These are phyloP conservation scores for Lamprotornis superbus DNA, from an alignment of 2,113 vertebrate species.

Conservation along the genomic window DNA sequence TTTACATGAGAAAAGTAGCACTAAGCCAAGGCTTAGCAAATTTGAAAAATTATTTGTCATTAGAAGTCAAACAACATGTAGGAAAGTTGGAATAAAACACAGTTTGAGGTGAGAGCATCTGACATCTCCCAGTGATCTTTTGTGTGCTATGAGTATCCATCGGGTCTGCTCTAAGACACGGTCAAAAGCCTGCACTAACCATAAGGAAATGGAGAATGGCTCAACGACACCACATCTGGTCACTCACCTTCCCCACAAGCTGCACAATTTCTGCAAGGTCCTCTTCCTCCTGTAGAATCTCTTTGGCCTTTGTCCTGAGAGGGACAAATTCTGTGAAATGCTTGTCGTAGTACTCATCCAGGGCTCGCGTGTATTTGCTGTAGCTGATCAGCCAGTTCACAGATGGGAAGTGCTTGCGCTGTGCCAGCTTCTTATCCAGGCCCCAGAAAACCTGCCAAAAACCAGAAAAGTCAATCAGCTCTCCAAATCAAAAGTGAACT, in stretches of 20 bases:
- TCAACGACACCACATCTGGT: neutral
- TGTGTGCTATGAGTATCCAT: neutral
- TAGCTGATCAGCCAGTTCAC: constrained; percentile 99
- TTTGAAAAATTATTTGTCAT: neutral
- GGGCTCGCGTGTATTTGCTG: constrained; percentile 93
- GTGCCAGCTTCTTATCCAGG: constrained; percentile 97
- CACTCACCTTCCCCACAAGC: constrained; percentile 93
- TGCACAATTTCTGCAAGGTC: constrained; percentile 97
- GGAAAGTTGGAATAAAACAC: neutral
- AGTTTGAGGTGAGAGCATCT: neutral
- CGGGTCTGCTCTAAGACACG: neutral
- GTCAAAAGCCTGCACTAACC: neutral
- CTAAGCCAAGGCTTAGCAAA: neutral
- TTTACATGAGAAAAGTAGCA: neutral
- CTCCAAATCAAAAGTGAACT: neutral
- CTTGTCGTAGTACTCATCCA: constrained; percentile 97
- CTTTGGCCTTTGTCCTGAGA: constrained; percentile 93
- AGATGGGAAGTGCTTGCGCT: constrained; percentile 97
- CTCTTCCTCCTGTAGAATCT: constrained; percentile 97
- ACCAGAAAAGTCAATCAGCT: neutral
- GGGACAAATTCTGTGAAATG: constrained; percentile 96
- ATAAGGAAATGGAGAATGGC: neutral
- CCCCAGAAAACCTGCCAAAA: constrained; percentile 93
- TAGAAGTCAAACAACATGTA: neutral
- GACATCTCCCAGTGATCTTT: neutral